These are phyloP conservation scores for Tachysurus vachellii DNA, from an alignment of 2,113 vertebrate genomes.

Conservation along the genomic window DNA sequence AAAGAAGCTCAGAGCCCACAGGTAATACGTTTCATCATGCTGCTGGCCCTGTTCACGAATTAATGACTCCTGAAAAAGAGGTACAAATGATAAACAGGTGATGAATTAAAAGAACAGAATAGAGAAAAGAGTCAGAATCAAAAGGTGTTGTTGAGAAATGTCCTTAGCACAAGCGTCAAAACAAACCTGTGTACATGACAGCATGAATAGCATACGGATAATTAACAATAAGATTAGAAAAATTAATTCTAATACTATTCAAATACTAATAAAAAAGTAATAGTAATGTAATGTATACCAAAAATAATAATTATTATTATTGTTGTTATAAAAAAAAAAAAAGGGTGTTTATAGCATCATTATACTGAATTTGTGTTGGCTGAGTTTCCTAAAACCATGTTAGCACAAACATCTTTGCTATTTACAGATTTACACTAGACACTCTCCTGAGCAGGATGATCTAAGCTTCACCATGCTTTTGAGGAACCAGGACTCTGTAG, in stretches of 20 bases:
- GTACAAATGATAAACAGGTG: not conserved
- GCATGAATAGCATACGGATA: not conserved
- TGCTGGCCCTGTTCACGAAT: constrained; percentile 87
- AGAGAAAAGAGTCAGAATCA: not conserved
- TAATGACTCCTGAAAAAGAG: constrained; percentile 79
- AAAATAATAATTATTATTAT: not conserved
- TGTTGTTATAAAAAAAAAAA: too few species aligned
- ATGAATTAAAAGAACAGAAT: not conserved
- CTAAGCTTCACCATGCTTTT: not conserved
- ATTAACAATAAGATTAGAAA: not conserved
- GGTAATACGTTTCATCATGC: constrained; percentile 93
- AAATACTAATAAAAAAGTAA: not conserved
- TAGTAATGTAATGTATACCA: not conserved
- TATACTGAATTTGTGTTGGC: not conserved
- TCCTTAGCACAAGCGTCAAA: not conserved
- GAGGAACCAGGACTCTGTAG: not conserved
- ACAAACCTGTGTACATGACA: not conserved
- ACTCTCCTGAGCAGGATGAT: not conserved
- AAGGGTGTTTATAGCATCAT: not conserved
- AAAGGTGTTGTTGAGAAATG: not conserved
- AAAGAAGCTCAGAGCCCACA: constrained; percentile 93
- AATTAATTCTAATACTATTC: too few species aligned
- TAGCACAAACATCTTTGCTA: not conserved
- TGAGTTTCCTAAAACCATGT: not conserved
- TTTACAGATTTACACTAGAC: not conserved